A percentile compares a stretch with the other conserved stretches of the same genome.
phyloP scores from a whole-genome alignment of 2,797 vertebrate species.

The Tenualosa thibaudeaui region DNA sequence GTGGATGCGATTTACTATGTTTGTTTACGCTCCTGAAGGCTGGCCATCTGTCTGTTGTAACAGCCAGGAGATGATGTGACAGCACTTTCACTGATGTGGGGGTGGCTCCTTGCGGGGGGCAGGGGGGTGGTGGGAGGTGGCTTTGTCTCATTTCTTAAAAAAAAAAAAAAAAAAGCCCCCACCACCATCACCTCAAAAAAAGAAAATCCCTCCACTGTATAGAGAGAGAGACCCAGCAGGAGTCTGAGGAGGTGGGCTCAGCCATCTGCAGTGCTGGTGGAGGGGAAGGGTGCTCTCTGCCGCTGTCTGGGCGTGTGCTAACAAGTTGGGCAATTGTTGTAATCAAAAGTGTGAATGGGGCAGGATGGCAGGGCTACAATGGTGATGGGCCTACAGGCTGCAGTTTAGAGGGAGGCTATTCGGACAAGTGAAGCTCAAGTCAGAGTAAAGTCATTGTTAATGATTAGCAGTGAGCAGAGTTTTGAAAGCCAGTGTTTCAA shows the following conservation, averaged over 20 bases:
- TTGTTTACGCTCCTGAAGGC: conserved; percentile 47
- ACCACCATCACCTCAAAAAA: not conserved
- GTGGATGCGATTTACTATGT: conserved; percentile 34
- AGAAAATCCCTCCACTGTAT: conserved; percentile 55
- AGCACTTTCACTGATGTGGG: conserved; percentile 69
- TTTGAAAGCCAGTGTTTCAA: not conserved
- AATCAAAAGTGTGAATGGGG: not conserved
- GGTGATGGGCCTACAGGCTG: not conserved
- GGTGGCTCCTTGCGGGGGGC: too few relatives aligned
- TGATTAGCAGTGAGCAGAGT: not conserved
- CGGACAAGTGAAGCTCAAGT: not conserved
- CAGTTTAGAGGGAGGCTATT: not conserved
- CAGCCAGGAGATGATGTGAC: conserved; percentile 63
- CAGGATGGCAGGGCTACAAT: not conserved
- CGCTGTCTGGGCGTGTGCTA: not conserved
- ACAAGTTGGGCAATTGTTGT: not conserved
- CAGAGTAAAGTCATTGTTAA: not conserved
- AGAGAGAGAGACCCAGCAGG: conserved; percentile 69
- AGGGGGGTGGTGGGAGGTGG: conserved; percentile 12
- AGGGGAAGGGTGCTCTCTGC: conserved; percentile 39
- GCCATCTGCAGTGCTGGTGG: conserved; percentile 75
- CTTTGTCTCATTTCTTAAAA: conserved; percentile 58
- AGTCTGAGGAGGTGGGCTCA: conserved; percentile 67
- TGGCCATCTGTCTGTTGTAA: conserved; percentile 70
- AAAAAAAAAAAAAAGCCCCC: not conserved